Evolutionary conservation across 92 coral and sea anemone genomes (phyloP).

Genomic region (Porites evermanni): DNA sequence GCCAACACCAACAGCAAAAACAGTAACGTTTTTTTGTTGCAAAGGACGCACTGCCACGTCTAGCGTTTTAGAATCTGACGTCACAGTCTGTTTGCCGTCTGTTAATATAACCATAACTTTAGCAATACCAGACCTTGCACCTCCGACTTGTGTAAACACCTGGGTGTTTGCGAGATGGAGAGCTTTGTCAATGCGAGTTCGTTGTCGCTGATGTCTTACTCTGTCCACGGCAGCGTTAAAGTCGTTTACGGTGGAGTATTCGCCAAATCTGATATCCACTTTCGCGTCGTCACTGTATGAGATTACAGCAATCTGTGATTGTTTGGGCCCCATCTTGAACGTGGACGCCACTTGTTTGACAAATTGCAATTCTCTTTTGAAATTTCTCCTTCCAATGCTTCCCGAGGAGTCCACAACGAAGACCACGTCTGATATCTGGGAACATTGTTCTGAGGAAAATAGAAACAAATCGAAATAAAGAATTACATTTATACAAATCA

Average conservation of each 20-base stretch:
- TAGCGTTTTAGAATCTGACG: constrained; percentile 62
- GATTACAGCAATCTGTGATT: constrained; percentile 66
- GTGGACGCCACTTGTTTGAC: constrained; percentile 63
- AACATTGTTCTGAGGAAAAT: constrained; percentile 14
- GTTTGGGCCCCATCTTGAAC: constrained; percentile 56
- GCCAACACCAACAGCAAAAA: constrained; percentile 78
- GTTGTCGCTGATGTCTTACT: constrained; percentile 48
- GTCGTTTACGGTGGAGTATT: constrained; percentile 54
- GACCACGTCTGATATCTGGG: constrained; percentile 65
- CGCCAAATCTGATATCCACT: constrained; percentile 58
- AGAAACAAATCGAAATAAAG: background rate
- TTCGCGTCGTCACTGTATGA: constrained; percentile 68
- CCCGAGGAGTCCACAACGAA: constrained; percentile 82
- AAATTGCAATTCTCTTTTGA: constrained; percentile 59
- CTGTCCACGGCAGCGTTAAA: constrained; percentile 63
- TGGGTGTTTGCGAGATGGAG: constrained; percentile 55
- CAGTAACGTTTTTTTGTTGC: constrained; percentile 57
- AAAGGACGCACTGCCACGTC: constrained; percentile 70
- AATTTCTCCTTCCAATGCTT: constrained; percentile 56
- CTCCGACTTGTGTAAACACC: constrained; percentile 50
- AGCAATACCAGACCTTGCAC: constrained; percentile 66
- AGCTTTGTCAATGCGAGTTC: constrained; percentile 79
- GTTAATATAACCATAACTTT: constrained; percentile 80
- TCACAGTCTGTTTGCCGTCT: constrained; percentile 78
- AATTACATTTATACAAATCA: too few relatives aligned